Percentiles rank a stretch among this genome's conserved stretches.
Evolutionary conservation across 2,113 vertebrate species (phyloP).

Genomic region (Muscicapa adusta): DNA sequence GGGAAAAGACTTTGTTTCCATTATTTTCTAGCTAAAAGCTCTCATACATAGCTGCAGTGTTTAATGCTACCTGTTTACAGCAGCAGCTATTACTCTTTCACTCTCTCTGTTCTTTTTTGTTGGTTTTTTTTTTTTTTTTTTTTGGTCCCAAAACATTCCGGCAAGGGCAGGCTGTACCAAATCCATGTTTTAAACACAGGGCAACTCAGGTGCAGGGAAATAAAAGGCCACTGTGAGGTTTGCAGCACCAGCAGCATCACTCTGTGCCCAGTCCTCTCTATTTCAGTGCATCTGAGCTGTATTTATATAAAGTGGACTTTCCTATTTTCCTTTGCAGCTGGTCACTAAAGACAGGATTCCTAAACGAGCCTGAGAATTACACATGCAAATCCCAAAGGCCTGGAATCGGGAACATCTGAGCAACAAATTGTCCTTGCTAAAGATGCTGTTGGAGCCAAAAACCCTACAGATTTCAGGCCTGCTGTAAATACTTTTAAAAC

Average conservation of each 20-base stretch:
- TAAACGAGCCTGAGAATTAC: slow-evolving; percentile 39
- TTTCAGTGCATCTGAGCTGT: not conserved
- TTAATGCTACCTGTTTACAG: not conserved
- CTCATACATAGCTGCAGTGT: not conserved
- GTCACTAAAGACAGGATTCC: not conserved
- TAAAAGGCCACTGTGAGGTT: not conserved
- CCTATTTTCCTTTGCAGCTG: slow-evolving; percentile 10
- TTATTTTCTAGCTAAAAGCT: not conserved
- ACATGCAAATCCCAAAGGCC: slow-evolving; percentile 30
- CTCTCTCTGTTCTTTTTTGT: not conserved
- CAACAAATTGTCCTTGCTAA: slow-evolving; percentile 50
- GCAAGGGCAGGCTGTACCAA: not conserved
- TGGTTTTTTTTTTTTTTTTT: not conserved
- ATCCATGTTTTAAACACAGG: not conserved
- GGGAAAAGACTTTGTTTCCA: not conserved
- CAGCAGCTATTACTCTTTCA: not conserved
- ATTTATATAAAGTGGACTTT: not conserved
- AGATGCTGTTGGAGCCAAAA: slow-evolving; percentile 8
- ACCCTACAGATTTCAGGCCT: not conserved
- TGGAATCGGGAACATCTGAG: slow-evolving; percentile 31
- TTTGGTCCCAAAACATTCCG: not conserved
- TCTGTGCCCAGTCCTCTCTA: not conserved
- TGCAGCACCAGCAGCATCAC: not conserved
- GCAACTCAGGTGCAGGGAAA: not conserved
- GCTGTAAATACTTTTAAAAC: not conserved